phyloP scores from a whole-genome alignment of 1,140 invertebrate species.

The Batillaria attramentaria region DNA sequence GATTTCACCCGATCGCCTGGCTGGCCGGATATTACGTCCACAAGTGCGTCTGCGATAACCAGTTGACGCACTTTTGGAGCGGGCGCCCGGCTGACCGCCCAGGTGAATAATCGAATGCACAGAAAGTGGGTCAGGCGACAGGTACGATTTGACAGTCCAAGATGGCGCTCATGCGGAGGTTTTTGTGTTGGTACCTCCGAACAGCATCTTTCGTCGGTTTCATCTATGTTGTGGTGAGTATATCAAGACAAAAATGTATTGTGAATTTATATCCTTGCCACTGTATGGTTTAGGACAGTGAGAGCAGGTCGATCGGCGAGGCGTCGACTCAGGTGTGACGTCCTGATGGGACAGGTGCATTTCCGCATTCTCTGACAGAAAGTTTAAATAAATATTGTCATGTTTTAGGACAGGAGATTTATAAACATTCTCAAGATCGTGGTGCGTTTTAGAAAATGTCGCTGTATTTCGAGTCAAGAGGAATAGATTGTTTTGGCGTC shows the following conservation, averaged over 20 bases:
- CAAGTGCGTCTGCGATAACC: too few relatives aligned
- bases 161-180: conserved; percentile 58
- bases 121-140: conserved; percentile 14
- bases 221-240: conserved; percentile 51
- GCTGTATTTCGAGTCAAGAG: too few relatives aligned
- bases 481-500: too few relatives aligned
- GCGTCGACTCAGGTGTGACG: background rate
- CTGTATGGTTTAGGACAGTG: background rate
- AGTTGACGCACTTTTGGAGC: too few relatives aligned
- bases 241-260: background rate
- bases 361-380: background rate
- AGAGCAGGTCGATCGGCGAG: background rate
- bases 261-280: background rate
- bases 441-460: too few relatives aligned
- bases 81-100: too few relatives aligned
- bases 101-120: too few relatives aligned
- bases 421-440: background rate
- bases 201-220: conserved; percentile 56
- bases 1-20: too few relatives aligned
- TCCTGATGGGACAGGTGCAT: background rate
- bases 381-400: background rate
- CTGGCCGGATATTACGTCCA: too few relatives aligned
- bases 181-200: conserved; percentile 58
- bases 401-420: background rate
- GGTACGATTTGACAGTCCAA: conserved; percentile 29